Evolutionary conservation across 2,113 vertebrate genomes (phyloP).

Genomic region (Syngnathus typhle): DNA sequence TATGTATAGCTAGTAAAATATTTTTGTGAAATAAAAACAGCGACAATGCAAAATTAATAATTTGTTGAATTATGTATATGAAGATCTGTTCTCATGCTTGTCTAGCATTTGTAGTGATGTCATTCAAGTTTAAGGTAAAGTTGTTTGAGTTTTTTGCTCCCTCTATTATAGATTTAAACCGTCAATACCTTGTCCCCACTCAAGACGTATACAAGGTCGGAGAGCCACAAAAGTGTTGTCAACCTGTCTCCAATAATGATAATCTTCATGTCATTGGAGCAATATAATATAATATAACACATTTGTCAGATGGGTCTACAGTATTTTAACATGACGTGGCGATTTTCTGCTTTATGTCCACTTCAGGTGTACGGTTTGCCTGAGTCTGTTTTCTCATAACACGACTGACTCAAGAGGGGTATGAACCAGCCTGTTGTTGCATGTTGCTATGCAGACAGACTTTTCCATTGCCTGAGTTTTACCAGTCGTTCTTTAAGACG

Average conservation of each 20-base stretch:
- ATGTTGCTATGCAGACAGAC: conserved; percentile 61
- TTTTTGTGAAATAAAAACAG: too few relatives aligned
- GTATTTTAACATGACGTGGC: conserved; percentile 8
- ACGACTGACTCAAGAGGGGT: conserved; percentile 26
- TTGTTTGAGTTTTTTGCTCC: neutral
- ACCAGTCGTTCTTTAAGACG: conserved; percentile 49
- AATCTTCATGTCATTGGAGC: conserved; percentile 52
- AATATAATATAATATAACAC: conserved; percentile 21
- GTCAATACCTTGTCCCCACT: conserved; percentile 14
- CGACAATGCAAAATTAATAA: too few relatives aligned
- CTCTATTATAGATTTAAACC: conserved; percentile 43
- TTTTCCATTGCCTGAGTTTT: conserved; percentile 58
- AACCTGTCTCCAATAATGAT: conserved; percentile 47
- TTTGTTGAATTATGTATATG: too few relatives aligned
- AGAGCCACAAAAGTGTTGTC: conserved; percentile 68
- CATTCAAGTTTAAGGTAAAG: too few relatives aligned
- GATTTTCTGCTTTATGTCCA: conserved; percentile 8
- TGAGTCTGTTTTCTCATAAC: conserved; percentile 22
- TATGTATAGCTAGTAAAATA: too few relatives aligned
- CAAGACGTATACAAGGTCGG: conserved; percentile 38
- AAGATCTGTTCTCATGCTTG: too few relatives aligned
- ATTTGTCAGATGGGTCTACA: conserved; percentile 9
- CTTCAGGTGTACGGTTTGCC: conserved; percentile 25
- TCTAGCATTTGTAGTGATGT: too few relatives aligned
- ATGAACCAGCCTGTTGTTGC: conserved; percentile 45